Evolutionary conservation across 2,797 vertebrate species (phyloP), one percentile per base, ranked within the genome.

Genomic region (Enteromius paludinosus): DNA sequence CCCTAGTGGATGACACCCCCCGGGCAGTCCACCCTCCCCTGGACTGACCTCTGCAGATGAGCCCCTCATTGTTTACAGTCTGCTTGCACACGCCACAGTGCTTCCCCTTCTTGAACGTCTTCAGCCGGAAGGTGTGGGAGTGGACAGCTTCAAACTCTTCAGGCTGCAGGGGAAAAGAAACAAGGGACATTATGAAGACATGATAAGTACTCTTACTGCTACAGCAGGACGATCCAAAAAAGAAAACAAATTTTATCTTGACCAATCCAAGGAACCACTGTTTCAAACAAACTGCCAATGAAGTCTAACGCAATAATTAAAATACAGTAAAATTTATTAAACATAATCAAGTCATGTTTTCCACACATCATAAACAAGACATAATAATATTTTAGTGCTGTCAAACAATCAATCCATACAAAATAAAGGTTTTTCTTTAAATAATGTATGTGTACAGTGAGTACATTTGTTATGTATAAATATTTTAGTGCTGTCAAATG

Each of bases 91-190:
- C 95, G 4, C 95, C 94, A 0, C 98, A 99, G 7, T 96, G 94
- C 84, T 97, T 98, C 91, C 95, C 93, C 93, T 97, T 99, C 94
- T 96, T 98, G 92, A 99, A 99, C 35, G 94, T 97, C 90, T 97
- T 98, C 92, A 95, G 95, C 89, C 97, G 95, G 92, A 99, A 99
- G 3, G 93, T 92, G 89, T 99, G 98, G 5, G 94, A 95, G 11
- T 96, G 95, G 88, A 96, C 94, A 1, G 95, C 92, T 87, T 99
- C 97, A 90, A 97, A 90, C 84, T 98, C 97, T 89, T 98, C 96
- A 5, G 97, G 97, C 97, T 99, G 91, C 35, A 81, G 23, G 64
- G 45, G 70, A 85, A 38, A 84, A 52, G 61, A 18, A 71, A 62
- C n/a, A 64, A 73, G 41, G 28, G 28, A 14, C 56, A 78, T 86